Percentiles rank a stretch among this genome's conserved stretches.
phyloP scores from a whole-genome alignment of 2,113 vertebrate genomes.

The Podarcis muralis region DNA sequence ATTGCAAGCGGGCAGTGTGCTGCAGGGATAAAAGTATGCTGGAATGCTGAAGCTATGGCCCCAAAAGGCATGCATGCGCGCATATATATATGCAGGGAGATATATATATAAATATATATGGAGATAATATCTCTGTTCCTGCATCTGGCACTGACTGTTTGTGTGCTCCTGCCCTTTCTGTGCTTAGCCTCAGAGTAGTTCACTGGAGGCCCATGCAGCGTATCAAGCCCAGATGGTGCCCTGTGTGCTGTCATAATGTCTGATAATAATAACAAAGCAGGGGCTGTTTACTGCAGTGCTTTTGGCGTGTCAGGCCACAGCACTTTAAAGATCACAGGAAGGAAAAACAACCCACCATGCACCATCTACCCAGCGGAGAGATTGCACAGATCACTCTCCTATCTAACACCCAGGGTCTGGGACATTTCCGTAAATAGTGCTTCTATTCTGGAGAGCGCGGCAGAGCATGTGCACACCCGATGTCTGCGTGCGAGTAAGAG shows the following conservation, averaged over 20 bases:
- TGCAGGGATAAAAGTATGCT: not conserved
- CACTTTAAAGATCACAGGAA: not conserved
- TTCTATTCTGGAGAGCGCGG: conserved; percentile 25
- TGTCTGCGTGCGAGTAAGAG: not conserved
- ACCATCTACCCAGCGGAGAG: not conserved
- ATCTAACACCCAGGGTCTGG: conserved; percentile 10
- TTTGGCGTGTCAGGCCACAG: not conserved
- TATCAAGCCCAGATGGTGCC: not conserved
- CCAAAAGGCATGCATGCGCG: not conserved
- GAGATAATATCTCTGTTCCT: not conserved
- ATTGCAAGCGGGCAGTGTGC: not conserved
- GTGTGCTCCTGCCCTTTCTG: not conserved
- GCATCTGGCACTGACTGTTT: not conserved
- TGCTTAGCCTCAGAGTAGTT: not conserved
- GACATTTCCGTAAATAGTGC: conserved; percentile 27
- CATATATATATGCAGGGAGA: not conserved
- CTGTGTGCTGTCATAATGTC: not conserved
- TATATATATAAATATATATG: not conserved
- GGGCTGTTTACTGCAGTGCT: not conserved
- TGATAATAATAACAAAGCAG: conserved; percentile 18
- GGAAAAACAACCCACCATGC: not conserved
- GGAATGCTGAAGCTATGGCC: not conserved
- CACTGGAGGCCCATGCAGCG: not conserved
- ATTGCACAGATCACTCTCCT: conserved; percentile 7
- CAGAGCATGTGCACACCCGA: not conserved